Base-by-base conservation (phyloP, 2,888 invertebrate species). In the Scaptodrosophila latifasciaeformis region DNA sequence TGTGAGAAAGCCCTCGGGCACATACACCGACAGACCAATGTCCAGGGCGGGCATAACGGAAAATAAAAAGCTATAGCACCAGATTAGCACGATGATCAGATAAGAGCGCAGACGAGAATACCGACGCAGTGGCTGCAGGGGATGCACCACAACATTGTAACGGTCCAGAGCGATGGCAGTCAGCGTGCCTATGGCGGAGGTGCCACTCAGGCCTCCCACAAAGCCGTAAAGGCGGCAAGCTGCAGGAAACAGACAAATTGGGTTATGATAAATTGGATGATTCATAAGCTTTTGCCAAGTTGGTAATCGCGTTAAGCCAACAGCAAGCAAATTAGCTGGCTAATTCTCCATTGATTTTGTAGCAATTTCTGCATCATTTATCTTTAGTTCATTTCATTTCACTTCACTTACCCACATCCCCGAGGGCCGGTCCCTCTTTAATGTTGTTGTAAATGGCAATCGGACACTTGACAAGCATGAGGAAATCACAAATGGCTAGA, bases 1-100 rank as follows among this genome's bases (percentile, higher is more conserved):
- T 15, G 93, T 94, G 55, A 95, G 88, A 81, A 90, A 94, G 1
- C 94, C 95, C 84, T 95, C 95, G 4, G 95, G 94, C 12, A 93
- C 92, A 86, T 95, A 96, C 29, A 88, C 88, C 17, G 92, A 92
- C 66, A 93, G 89, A 6, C 93, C 93, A 37, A 93, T 88, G 71
- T 91, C 88, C 19, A 86, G 57, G 0, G 92, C 89, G 0, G 95
- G 95, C 47, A 93, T 89, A 3, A 89, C 83, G 1, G 93, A 90
- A 82, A 94, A 93, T 12, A 89, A 66, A 7, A 89, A 86, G 2
- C 93, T 92, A 84, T 94, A 95, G 12, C 91, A 59, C 95, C 95
- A 96, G 53, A 92, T 89, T 30, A 90, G 83, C 7, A 90, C 71
- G 18, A 82, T 69, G 69, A 90, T 89, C 7, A 91, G 62, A 40